These are phyloP conservation scores for Mantis religiosa DNA, from an alignment of 2,888 invertebrate species.

Conservation along the genomic window DNA sequence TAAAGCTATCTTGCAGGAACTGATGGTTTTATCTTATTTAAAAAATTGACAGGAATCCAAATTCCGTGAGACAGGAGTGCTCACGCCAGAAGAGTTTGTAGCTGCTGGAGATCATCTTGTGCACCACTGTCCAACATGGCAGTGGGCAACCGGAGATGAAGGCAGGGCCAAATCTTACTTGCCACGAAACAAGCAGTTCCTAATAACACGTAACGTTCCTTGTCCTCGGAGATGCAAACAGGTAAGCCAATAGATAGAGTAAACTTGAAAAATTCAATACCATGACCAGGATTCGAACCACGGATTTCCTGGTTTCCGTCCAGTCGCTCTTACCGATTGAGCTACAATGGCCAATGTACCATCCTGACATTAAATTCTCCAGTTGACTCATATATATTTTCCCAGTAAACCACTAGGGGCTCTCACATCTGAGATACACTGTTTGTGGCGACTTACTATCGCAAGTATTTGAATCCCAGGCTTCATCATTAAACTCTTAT, in stretches of 20 bases:
- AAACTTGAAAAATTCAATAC: too few relatives aligned
- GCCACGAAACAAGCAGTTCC: slow-evolving; percentile 93
- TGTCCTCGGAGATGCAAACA: slow-evolving; percentile 94
- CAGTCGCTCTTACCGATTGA: too few relatives aligned
- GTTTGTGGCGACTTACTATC: too few relatives aligned
- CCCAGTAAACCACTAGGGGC: too few relatives aligned
- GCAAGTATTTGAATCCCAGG: too few relatives aligned
- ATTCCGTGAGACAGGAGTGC: slow-evolving; percentile 93
- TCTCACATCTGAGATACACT: too few relatives aligned
- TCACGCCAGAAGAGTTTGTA: slow-evolving; percentile 99
- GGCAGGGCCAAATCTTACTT: slow-evolving; percentile 83
- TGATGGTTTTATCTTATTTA: background rate
- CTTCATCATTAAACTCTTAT: too few relatives aligned
- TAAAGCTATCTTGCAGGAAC: background rate
- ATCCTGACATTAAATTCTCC: too few relatives aligned
- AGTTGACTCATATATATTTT: too few relatives aligned
- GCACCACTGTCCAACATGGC: slow-evolving; percentile 99
- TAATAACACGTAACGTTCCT: slow-evolving; percentile 95
- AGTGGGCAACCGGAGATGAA: slow-evolving; percentile 93
- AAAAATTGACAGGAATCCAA: slow-evolving; percentile 75
- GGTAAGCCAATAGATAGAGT: slow-evolving; percentile 43
- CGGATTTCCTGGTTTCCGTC: too few relatives aligned
- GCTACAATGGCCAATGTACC: too few relatives aligned
- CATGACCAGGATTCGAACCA: too few relatives aligned
- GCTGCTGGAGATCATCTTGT: slow-evolving; percentile 97